These are phyloP conservation scores for Anthopleura sola DNA, from an alignment of 64 coral and sea anemone species.

Conservation along the genomic window DNA sequence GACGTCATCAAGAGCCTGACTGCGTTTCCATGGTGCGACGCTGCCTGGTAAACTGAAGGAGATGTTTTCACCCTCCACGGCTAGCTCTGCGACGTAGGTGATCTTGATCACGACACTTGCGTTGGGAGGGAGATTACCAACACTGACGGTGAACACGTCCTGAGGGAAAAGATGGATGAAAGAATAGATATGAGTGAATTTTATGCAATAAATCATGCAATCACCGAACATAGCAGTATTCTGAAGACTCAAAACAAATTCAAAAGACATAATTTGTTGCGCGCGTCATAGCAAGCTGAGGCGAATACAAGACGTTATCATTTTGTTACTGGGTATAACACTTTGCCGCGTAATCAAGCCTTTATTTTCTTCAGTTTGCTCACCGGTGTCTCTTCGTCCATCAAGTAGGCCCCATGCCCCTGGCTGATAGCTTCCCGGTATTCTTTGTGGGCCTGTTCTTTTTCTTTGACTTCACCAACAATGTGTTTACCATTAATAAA, in stretches of 20 bases:
- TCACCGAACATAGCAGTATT: no score
- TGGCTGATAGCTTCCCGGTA: slow-evolving; percentile 96
- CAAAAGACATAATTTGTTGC: no score
- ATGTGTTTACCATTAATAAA: slow-evolving; percentile 99
- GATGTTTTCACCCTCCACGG: slow-evolving; percentile 83
- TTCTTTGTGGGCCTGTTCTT: slow-evolving; percentile 93
- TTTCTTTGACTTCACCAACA: slow-evolving; percentile 97
- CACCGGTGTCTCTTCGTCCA: slow-evolving; percentile 99
- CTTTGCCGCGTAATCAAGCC: background rate
- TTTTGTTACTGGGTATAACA: background rate
- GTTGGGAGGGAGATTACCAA: slow-evolving; percentile 89
- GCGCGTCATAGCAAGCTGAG: no score
- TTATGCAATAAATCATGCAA: no score
- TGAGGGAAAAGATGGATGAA: background rate
- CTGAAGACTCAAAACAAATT: no score
- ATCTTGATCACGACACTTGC: slow-evolving; percentile 92
- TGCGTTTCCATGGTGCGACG: slow-evolving; percentile 94
- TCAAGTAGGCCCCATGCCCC: slow-evolving; percentile 98
- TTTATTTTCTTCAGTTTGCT: background rate
- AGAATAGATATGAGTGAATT: no score
- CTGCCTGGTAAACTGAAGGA: slow-evolving; percentile 78
- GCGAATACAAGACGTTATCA: no score
- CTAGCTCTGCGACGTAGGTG: slow-evolving; percentile 80
- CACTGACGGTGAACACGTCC: slow-evolving; percentile 98
- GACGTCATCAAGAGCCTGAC: slow-evolving; percentile 72